Evolutionary conservation across 1,140 invertebrate species (phyloP), one percentile per base, ranked within the genome.

Genomic region (Hyles vespertilio): DNA sequence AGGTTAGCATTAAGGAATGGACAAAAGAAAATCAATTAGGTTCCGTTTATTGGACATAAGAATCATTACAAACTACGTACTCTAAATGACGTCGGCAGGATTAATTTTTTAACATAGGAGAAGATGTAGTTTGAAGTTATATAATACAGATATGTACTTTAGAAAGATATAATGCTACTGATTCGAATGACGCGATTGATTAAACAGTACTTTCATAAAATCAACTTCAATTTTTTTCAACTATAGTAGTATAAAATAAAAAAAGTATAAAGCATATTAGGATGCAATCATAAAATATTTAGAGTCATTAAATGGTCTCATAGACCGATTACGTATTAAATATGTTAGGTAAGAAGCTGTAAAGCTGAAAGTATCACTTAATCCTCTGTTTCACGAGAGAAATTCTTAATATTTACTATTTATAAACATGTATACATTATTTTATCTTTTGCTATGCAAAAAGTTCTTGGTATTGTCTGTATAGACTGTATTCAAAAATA

Each of bases 281-380:
- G 64, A 69, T 60, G 62, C 59, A 62, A 65, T 67, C 57, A 53
- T 7, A 32, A 51, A 33, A 33, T 7, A 33, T 22, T 22, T 22
- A 22, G 22, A 22, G 22, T 22, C 22, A 22, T 33, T 71, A 67
- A 72, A 64, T 48, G 69, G 78, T 80, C 84, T 87, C 64, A 70
- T 64, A 87, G 84, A 84, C 81, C 72, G 49, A 54, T 60, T 72
- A 72, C 51, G 53, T 67, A 58, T 74, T 73, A 74, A 70, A 83
- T 78, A 77, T 61, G 61, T 79, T 74, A 77, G 71, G 65, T 72
- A 74, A 75, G 75, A 86, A 86, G 83, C 84, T 74, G 83, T 87
- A 87, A 87, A 87, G 84, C 84, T 87, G 78, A 84, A 65, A 80
- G 83, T 87, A 87, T 87, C 84, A 87, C 84, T 69, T 61, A 79